Conservation (phyloP, 1,140 invertebrate genomes). For the Calycopis cecrops region DNA sequence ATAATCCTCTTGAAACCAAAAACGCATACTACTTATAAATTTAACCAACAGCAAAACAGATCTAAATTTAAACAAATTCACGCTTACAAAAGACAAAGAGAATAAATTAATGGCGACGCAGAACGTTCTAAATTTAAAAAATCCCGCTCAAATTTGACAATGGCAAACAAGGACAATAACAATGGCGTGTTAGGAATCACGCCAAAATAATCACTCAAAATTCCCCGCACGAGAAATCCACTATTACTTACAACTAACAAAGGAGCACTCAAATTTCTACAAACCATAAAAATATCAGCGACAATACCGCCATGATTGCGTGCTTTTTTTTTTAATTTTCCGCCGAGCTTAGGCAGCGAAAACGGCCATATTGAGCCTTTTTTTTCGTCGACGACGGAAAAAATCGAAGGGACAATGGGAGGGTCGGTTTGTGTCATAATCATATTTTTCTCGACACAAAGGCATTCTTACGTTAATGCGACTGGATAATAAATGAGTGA, state of each 20-base stretch:
- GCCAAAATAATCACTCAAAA: slow-evolving; percentile 7
- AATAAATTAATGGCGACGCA: too few relatives aligned
- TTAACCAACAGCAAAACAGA: not conserved
- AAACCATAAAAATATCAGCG: slow-evolving; percentile 25
- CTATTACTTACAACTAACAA: slow-evolving; percentile 18
- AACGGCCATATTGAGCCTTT: slow-evolving; percentile 54
- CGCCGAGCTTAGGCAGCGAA: slow-evolving; percentile 28
- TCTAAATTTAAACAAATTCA: not conserved
- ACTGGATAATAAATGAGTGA: slow-evolving; percentile 54
- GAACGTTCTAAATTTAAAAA: slow-evolving; percentile 1
- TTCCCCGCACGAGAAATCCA: not conserved
- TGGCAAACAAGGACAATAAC: not conserved
- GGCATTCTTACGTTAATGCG: slow-evolving; percentile 61
- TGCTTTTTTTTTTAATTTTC: slow-evolving; percentile 35
- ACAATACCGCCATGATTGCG: slow-evolving; percentile 24
- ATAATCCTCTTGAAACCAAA: too few relatives aligned
- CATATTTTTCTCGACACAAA: slow-evolving; percentile 65
- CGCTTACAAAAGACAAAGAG: not conserved
- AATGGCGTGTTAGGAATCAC: not conserved
- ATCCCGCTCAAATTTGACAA: not conserved
- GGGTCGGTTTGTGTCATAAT: slow-evolving; percentile 56
- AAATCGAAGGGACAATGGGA: slow-evolving; percentile 64
- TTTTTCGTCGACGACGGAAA: slow-evolving; percentile 30
- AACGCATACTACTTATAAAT: too few relatives aligned
- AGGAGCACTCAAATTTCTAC: slow-evolving; percentile 21